Evolutionary conservation across 2,113 vertebrate species (phyloP), one percentile per base, ranked within the genome.

Genomic region (Bettongia penicillata): DNA sequence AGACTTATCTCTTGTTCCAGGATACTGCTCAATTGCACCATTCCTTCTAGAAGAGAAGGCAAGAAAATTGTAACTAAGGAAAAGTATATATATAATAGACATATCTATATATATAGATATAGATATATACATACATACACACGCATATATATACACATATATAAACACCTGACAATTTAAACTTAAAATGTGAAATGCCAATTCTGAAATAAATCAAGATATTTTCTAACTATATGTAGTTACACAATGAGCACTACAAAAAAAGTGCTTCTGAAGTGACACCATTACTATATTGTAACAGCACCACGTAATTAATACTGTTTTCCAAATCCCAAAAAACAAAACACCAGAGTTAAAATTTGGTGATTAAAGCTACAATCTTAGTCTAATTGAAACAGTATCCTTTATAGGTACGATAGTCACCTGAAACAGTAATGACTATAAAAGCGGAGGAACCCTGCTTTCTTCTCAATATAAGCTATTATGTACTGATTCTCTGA

Each of bases 51-150:
- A 89, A 95, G 92, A 95, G 94, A 90, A 94, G 89, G 94, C 28
- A 94, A 94, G 55, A 96, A 92, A 94, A 89, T 57, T 53, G 77
- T 90, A 91, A 94, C 47, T 31, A 91, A 97, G 94, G 51, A 94
- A 91, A 97, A 52, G 31, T 90, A 61, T 9, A 61, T 28, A 8
- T 48, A 48, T 48, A 48, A 48, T 3, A 48, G 2, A 48, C 48
- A 48, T 48, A 48, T 48, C 2, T 48, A 48, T 3, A 48, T 48
- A 48, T 48, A 3, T 48, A 48, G 2, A 48, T 48, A 48, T 48
- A 48, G 2, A 48, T 48, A 48, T 3, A 48, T 48, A 48, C 48
- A 48, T 48, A 48, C 48, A 48, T 3, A 48, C 48, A 48, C 3
- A 48, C 3, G 48, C 3, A 3, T 48, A 48, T 48, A 48, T 48